Conservation (phyloP, 37 sponge, comb jelly and placozoan species). For the Bolinopsis microptera region DNA sequence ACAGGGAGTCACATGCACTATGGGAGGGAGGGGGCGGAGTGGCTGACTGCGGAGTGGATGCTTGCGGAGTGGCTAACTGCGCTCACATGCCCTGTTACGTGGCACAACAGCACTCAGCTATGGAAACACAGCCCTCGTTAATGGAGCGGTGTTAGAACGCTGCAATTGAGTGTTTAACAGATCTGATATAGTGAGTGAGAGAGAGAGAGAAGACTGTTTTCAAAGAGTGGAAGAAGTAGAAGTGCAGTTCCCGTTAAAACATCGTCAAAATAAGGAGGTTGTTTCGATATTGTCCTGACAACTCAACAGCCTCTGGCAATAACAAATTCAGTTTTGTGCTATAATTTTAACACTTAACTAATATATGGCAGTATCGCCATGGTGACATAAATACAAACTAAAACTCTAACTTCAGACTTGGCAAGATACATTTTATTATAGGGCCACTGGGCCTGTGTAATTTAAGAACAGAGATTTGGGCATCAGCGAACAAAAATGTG, state of each 20-base stretch:
- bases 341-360: neutral
- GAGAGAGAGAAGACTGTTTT: too few relatives aligned
- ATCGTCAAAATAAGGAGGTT: neutral
- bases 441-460: neutral
- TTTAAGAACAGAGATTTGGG: neutral
- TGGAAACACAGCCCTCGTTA: neutral
- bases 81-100: neutral
- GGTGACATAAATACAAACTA: neutral
- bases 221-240: too few relatives aligned
- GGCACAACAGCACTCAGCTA: neutral
- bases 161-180: too few relatives aligned
- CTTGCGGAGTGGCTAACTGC: neutral
- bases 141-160: neutral
- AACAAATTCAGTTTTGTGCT: neutral
- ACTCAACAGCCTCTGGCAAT: neutral
- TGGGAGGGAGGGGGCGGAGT: neutral
- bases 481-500: too few relatives aligned
- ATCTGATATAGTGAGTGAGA: too few relatives aligned
- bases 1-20: constrained; percentile 22
- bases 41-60: too few relatives aligned
- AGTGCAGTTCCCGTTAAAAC: too few relatives aligned
- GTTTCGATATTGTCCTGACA: neutral
- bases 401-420: neutral
- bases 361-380: neutral
- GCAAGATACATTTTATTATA: neutral